These are phyloP conservation scores for Pogonomyrmex californicus DNA, from an alignment of 1,140 invertebrate genomes.

Conservation along the genomic window DNA sequence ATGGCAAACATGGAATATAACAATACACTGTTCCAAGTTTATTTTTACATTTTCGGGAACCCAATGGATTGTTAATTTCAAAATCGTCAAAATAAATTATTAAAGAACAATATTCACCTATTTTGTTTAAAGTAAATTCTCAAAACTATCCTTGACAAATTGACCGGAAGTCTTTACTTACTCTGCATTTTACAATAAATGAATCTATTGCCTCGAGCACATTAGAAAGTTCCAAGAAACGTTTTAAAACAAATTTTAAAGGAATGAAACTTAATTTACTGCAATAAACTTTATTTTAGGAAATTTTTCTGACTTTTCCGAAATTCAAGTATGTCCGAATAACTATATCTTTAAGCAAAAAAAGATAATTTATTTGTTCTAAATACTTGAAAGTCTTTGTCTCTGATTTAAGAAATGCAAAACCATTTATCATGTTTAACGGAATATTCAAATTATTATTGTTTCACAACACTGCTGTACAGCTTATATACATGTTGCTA, in stretches of 20 bases:
- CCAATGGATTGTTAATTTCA: too few species aligned
- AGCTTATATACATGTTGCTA: neutral
- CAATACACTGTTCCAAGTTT: too few species aligned
- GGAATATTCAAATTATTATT: neutral
- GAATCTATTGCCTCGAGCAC: neutral
- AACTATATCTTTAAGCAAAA: neutral
- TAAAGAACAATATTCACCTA: too few species aligned
- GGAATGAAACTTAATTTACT: neutral
- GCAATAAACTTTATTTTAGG: neutral
- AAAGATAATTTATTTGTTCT: neutral
- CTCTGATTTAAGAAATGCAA: neutral
- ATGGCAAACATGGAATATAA: too few species aligned
- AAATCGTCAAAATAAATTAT: too few species aligned
- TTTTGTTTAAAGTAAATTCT: too few species aligned
- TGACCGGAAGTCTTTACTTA: neutral
- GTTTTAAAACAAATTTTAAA: neutral
- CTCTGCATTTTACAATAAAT: neutral
- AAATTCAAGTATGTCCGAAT: neutral
- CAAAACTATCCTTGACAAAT: neutral
- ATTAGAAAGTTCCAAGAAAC: neutral
- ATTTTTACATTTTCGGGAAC: too few species aligned
- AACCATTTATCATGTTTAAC: neutral
- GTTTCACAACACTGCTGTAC: neutral
- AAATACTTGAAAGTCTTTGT: neutral
- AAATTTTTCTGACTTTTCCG: neutral